phyloP scores from a whole-genome alignment of 2,888 invertebrate species.

The Acanthosepion esculentum region DNA sequence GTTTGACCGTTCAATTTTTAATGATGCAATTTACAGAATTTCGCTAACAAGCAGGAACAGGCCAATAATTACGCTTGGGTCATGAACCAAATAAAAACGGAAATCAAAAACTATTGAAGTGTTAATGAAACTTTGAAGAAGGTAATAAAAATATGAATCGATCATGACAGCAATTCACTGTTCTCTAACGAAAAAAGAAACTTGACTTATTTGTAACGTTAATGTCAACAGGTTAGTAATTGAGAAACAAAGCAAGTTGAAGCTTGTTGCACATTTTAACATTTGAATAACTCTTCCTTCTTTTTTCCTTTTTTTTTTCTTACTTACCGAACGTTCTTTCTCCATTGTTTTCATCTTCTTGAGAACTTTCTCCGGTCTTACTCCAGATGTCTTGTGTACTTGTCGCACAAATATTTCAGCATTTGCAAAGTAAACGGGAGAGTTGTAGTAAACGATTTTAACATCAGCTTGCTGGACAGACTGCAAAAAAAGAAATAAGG shows the following conservation, averaged over 20 bases:
- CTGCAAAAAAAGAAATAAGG: slow-evolving; percentile 54
- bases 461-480: slow-evolving; percentile 71
- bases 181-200: no score
- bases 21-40: background rate
- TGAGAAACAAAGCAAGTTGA: background rate
- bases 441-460: slow-evolving; percentile 76
- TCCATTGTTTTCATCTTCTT: slow-evolving; percentile 64
- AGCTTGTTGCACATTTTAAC: background rate
- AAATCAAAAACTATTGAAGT: background rate
- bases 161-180: background rate
- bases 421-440: slow-evolving; percentile 76
- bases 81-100: background rate
- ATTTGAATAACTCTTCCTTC: no score
- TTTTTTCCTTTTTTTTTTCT: no score
- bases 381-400: slow-evolving; percentile 66
- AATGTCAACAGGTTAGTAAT: background rate
- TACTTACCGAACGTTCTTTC: slow-evolving; percentile 42
- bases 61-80: background rate
- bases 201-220: no score
- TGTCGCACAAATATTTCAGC: slow-evolving; percentile 74
- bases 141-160: background rate
- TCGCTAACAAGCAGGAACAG: background rate
- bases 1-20: background rate
- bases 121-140: background rate
- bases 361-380: slow-evolving; percentile 66